A percentile compares a stretch with the other conserved stretches of the same genome.
Conservation (phyloP, 2,888 invertebrate species). For the Mythimna pallens region DNA sequence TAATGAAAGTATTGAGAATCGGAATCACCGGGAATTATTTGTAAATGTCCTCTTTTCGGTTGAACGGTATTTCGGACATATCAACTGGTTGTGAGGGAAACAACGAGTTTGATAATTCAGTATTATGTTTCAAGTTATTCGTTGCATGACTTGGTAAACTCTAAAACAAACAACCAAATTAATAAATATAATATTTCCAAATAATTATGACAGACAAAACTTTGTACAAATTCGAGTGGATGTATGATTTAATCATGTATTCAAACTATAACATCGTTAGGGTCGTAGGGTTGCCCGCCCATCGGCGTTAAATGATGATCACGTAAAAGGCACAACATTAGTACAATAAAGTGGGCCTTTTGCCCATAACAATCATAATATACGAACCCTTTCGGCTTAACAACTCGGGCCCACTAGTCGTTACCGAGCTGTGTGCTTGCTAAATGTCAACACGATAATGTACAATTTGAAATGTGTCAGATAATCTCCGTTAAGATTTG, state of each 20-base stretch:
- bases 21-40: slow-evolving; percentile 42
- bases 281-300: slow-evolving; percentile 68
- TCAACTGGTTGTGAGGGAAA: slow-evolving; percentile 23
- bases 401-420: slow-evolving; percentile 71
- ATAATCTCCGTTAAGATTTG: slow-evolving; percentile 61
- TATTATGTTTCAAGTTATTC: slow-evolving; percentile 19
- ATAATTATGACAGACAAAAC: slow-evolving; percentile 52
- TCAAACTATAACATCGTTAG: slow-evolving; percentile 71
- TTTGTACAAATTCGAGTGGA: slow-evolving; percentile 60
- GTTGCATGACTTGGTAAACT: slow-evolving; percentile 21
- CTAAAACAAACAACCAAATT: slow-evolving; percentile 45
- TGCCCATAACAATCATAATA: slow-evolving; percentile 85
- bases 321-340: slow-evolving; percentile 83
- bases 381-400: slow-evolving; percentile 80
- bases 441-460: slow-evolving; percentile 79
- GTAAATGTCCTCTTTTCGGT: slow-evolving; percentile 40
- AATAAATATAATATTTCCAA: slow-evolving; percentile 40
- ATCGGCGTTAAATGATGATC: slow-evolving; percentile 80
- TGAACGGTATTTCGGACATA: slow-evolving; percentile 13
- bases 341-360: slow-evolving; percentile 85
- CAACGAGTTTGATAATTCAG: slow-evolving; percentile 26
- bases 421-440: slow-evolving; percentile 71
- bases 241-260: slow-evolving; percentile 69
- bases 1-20: slow-evolving; percentile 63
- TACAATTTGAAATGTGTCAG: slow-evolving; percentile 73